Evolutionary conservation across 2,113 vertebrate genomes (phyloP), one percentile per base, ranked within the genome.

Genomic region (Mohoua ochrocephala): DNA sequence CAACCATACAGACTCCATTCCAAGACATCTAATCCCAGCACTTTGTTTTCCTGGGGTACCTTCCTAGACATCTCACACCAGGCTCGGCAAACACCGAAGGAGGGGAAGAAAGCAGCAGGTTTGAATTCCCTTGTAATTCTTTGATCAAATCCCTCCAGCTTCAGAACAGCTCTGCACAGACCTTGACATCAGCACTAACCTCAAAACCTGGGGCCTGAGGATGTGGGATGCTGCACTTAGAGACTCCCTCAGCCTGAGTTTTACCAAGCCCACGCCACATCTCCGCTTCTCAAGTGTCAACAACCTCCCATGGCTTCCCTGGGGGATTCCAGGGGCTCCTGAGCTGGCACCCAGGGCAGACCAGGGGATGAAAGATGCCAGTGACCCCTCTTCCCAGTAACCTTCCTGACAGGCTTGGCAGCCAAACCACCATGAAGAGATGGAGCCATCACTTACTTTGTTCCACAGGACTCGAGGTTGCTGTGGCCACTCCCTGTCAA

Each of bases 371-470:
- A 84, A 67, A 67, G 49, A 12, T 7, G 1, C 27, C 61, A 44
- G 59, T 5, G 2, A 12, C 13, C 42, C 33, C 35, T 49, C 33
- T 73, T 70, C 71, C 59, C 47, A 37, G 8, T 5, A 33, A 75
- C 15, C 19, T 26, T 81, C 16, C 65, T 41, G 47, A 49, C 2
- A 23, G 70, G 52, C 21, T 26, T 3, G 0, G 18, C 44, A 61
- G 31, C 15, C 27, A 45, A 80, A 81, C 7, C 1, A 1, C 24
- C 44, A 54, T 0, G 0, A 31, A 3, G 30, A 77, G 60, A 57
- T 13, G 18, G 27, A 70, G 11, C 33, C 10, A 56, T 37, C 68
- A 99, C 99, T 99, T 97, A 99, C 99, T 98, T 94, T 88, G 98
- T 95, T 98, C 98, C 87, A 97, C 87, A 1, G 89, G 84, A 77